A percentile compares a stretch with the other conserved stretches of the same genome.
Evolutionary conservation across 2,888 invertebrate species (phyloP).

Genomic region (Eudiplozoon nipponicum): DNA sequence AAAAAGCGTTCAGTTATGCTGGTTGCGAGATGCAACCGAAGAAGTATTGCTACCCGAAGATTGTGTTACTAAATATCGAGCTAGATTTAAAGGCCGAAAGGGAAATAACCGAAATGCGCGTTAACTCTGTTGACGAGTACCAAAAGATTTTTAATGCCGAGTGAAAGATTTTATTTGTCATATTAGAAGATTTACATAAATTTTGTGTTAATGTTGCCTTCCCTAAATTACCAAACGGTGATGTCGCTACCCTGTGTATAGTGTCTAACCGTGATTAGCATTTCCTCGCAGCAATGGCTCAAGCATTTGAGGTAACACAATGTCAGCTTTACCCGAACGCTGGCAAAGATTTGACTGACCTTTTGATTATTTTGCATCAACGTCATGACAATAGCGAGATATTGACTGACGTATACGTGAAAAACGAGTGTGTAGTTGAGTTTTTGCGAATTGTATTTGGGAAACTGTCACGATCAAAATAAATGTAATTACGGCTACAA

Average conservation of each 20-base stretch:
- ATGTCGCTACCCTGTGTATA: slow-evolving; percentile 96
- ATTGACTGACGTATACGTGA: slow-evolving; percentile 82
- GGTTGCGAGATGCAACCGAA: slow-evolving; percentile 99
- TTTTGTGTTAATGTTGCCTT: slow-evolving; percentile 77
- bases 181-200: slow-evolving; percentile 54
- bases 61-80: slow-evolving; percentile 80
- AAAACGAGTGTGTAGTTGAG: slow-evolving; percentile 61
- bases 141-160: slow-evolving; percentile 69
- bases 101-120: slow-evolving; percentile 82
- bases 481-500: slow-evolving; percentile 74
- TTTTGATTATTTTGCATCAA: slow-evolving; percentile 74
- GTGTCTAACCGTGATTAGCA: slow-evolving; percentile 77
- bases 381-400: slow-evolving; percentile 60
- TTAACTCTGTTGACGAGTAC: slow-evolving; percentile 43
- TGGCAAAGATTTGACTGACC: slow-evolving; percentile 83
- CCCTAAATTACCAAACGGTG: slow-evolving; percentile 84
- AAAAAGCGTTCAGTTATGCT: slow-evolving; percentile 96
- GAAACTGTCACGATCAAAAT: slow-evolving; percentile 81
- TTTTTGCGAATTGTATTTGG: slow-evolving; percentile 70
- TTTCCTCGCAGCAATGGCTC: slow-evolving; percentile 58
- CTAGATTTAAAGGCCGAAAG: slow-evolving; percentile 82
- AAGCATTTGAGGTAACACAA: slow-evolving; percentile 74
- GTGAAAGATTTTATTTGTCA: slow-evolving; percentile 78
- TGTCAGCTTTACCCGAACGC: slow-evolving; percentile 91
- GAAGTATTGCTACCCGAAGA: slow-evolving; percentile 52